phyloP scores from a whole-genome alignment of 2,888 invertebrate species.

The Luffia ferchaultella region DNA sequence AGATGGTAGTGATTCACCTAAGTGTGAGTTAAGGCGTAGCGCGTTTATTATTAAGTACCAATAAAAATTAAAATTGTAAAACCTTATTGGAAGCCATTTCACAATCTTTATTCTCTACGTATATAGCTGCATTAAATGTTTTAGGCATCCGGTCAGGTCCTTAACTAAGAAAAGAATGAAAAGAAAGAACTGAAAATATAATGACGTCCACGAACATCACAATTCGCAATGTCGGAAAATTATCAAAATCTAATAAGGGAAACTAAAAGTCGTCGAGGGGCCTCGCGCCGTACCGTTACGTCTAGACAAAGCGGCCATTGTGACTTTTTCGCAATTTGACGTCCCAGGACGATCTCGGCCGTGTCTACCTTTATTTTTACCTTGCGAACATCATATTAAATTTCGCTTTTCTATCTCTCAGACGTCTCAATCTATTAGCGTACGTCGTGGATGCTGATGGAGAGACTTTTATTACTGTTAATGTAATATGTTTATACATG shows the following conservation, averaged over 20 bases:
- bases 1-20: no score
- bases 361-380: conserved; percentile 26
- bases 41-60: no score
- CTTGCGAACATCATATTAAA: conserved; percentile 49
- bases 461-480: conserved; percentile 36
- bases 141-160: no score
- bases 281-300: conserved; percentile 32
- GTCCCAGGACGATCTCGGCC: conserved; percentile 39
- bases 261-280: conserved; percentile 26
- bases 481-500: no score
- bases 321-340: conserved; percentile 54
- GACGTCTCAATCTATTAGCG: conserved; percentile 45
- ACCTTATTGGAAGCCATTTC: no score
- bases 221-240: conserved; percentile 8
- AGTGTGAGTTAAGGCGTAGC: no score
- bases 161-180: no score
- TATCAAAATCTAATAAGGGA: conserved; percentile 49
- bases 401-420: conserved; percentile 36
- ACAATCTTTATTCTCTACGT: no score
- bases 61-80: no score
- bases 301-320: conserved; percentile 53
- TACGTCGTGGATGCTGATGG: conserved; percentile 26
- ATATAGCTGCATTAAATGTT: no score
- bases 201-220: background rate
- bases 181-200: no score